Percentiles rank a stretch among this genome's conserved stretches.
Conservation (phyloP, 2,888 invertebrate species). For the Troglohyphantes excavatus region DNA sequence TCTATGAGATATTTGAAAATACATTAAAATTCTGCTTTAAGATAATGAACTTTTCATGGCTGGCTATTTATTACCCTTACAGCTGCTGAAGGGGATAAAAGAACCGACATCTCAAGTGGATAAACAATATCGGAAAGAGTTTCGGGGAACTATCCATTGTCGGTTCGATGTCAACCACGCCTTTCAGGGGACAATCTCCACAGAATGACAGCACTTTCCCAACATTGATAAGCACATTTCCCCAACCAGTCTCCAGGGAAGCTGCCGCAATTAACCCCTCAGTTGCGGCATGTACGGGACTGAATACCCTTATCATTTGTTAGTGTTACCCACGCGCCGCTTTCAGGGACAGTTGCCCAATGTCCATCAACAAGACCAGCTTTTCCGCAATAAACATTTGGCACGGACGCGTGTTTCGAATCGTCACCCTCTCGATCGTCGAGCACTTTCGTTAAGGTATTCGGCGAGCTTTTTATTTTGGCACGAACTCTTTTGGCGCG, state of each 20-base stretch:
- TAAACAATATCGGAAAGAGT: not conserved
- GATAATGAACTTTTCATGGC: no score
- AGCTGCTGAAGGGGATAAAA: no score
- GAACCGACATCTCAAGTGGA: not conserved
- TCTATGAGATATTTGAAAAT: not conserved
- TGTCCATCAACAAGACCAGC: not conserved
- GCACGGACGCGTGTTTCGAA: constrained; percentile 18
- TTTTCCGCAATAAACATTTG: no score
- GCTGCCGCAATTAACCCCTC: not conserved
- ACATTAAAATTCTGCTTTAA: not conserved
- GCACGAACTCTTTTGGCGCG: constrained; percentile 15
- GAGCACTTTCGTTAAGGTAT: constrained; percentile 27
- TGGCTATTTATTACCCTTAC: no score
- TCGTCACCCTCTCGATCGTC: constrained; percentile 53
- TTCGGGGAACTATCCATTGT: not conserved
- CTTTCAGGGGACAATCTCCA: not conserved
- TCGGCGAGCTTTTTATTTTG: constrained; percentile 11
- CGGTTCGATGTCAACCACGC: not conserved
- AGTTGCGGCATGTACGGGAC: not conserved
- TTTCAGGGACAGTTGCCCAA: not conserved
- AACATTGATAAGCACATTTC: constrained; percentile 18
- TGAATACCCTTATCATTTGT: constrained; percentile 40
- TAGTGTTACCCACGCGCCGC: constrained; percentile 34
- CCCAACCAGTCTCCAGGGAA: not conserved
- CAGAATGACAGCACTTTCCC: not conserved